Percentiles rank a stretch among this genome's conserved stretches.
phyloP scores from a whole-genome alignment of 2,888 invertebrate species.

The Capitulum mitella region DNA sequence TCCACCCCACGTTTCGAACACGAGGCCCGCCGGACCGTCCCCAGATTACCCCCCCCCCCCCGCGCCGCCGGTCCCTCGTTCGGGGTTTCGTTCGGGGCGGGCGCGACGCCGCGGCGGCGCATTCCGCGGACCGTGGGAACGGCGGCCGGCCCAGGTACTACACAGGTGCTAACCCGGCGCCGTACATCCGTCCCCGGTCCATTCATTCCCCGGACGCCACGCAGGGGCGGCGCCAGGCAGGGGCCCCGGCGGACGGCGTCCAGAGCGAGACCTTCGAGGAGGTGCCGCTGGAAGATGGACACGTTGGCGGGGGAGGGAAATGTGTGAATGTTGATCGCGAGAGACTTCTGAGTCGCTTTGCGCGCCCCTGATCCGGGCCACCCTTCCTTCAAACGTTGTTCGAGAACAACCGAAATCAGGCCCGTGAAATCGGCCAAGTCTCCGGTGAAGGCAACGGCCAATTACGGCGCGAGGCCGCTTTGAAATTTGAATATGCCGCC shows the following conservation, averaged over 20 bases:
- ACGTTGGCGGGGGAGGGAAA: too few species aligned
- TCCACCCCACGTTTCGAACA: too few species aligned
- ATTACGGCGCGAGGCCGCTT: background rate
- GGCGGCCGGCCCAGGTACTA: background rate
- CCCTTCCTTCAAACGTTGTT: conserved; percentile 17
- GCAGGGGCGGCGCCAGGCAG: background rate
- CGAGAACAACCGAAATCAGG: conserved; percentile 15
- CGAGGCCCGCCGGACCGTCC: too few species aligned
- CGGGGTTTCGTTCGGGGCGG: too few species aligned
- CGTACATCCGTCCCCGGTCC: conserved; percentile 1
- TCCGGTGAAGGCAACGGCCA: background rate
- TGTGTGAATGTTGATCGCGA: too few species aligned
- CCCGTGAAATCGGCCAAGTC: conserved; percentile 7
- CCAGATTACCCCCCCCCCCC: too few species aligned
- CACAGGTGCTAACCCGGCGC: background rate
- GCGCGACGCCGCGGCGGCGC: background rate
- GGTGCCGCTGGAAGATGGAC: too few species aligned
- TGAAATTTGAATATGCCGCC: conserved; percentile 18
- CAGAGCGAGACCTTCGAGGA: too few species aligned
- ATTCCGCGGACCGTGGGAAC: background rate
- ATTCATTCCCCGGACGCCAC: conserved; percentile 2
- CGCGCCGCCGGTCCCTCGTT: too few species aligned
- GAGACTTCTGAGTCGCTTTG: too few species aligned
- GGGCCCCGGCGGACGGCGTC: too few species aligned
- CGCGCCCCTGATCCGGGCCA: background rate